Evolutionary conservation across 1,140 invertebrate species (phyloP).

Genomic region (Fragariocoptes setiger): DNA sequence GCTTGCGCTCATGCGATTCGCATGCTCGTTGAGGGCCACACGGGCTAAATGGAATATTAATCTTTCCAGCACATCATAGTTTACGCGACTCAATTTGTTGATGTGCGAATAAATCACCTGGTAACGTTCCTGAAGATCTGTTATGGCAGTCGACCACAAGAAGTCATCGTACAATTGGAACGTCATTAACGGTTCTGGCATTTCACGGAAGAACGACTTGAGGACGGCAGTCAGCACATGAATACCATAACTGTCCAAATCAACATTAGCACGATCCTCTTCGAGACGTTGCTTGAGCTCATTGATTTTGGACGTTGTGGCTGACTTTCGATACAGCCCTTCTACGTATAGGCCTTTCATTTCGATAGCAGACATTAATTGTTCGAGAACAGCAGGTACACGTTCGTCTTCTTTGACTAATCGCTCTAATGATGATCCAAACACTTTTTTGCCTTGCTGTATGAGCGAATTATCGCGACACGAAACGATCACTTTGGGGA

Average conservation of each 20-base stretch:
- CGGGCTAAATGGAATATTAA: constrained; percentile 66
- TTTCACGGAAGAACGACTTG: constrained; percentile 62
- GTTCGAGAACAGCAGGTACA: constrained; percentile 51
- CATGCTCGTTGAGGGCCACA: constrained; percentile 49
- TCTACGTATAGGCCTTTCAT: constrained; percentile 63
- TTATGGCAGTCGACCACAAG: constrained; percentile 31
- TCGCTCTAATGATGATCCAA: constrained; percentile 36
- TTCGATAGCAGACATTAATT: constrained; percentile 59
- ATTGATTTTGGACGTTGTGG: constrained; percentile 24
- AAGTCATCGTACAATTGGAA: constrained; percentile 82
- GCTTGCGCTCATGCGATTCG: constrained; percentile 66
- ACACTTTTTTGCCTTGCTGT: constrained; percentile 24
- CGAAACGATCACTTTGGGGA: constrained; percentile 25
- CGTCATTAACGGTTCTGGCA: constrained; percentile 66
- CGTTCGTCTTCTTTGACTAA: constrained; percentile 26
- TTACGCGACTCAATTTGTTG: constrained; percentile 53
- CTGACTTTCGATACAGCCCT: constrained; percentile 70
- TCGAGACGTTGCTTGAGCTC: constrained; percentile 17
- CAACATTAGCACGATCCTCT: constrained; percentile 21
- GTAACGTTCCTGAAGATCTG: constrained; percentile 8
- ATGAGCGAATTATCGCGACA: constrained; percentile 18
- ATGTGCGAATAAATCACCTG: constrained; percentile 18
- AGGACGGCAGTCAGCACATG: constrained; percentile 68
- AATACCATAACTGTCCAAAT: constrained; percentile 28
- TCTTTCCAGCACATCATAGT: constrained; percentile 65